phyloP scores from a whole-genome alignment of 1,140 invertebrate genomes.

The Leptopilina boulardi region DNA sequence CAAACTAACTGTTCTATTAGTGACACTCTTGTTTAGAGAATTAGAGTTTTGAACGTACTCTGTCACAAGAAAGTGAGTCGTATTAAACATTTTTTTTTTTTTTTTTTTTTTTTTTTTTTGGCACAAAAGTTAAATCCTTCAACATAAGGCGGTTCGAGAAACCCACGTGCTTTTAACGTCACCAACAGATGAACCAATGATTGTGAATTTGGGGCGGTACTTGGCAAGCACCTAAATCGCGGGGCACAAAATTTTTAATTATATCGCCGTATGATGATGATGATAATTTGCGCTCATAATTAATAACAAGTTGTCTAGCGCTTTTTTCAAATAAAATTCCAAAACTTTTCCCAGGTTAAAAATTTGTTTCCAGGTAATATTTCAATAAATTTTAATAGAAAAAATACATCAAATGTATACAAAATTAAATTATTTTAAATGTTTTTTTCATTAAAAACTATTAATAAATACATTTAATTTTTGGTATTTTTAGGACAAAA shows the following conservation, averaged over 20 bases:
- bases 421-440: too few relatives aligned
- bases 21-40: constrained; percentile 41
- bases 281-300: not conserved
- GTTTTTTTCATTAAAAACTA: too few relatives aligned
- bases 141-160: constrained; percentile 59
- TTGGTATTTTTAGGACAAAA: too few relatives aligned
- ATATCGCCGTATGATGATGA: constrained; percentile 56
- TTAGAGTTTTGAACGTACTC: constrained; percentile 39
- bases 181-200: constrained; percentile 51
- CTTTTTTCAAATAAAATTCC: too few relatives aligned
- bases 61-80: constrained; percentile 39
- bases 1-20: constrained; percentile 40
- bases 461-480: too few relatives aligned
- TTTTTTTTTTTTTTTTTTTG: too few relatives aligned
- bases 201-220: constrained; percentile 63
- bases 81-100: constrained; percentile 38
- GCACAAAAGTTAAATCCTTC: constrained; percentile 61
- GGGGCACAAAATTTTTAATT: constrained; percentile 62
- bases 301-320: too few relatives aligned
- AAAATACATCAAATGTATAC: too few relatives aligned
- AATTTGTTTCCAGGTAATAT: too few relatives aligned
- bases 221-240: constrained; percentile 67
- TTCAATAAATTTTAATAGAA: too few relatives aligned
- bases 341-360: too few relatives aligned
- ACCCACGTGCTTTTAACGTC: constrained; percentile 65